Base-by-base conservation (phyloP, 2,113 vertebrate genomes). In the Dendropsophus ebraccatus region DNA sequence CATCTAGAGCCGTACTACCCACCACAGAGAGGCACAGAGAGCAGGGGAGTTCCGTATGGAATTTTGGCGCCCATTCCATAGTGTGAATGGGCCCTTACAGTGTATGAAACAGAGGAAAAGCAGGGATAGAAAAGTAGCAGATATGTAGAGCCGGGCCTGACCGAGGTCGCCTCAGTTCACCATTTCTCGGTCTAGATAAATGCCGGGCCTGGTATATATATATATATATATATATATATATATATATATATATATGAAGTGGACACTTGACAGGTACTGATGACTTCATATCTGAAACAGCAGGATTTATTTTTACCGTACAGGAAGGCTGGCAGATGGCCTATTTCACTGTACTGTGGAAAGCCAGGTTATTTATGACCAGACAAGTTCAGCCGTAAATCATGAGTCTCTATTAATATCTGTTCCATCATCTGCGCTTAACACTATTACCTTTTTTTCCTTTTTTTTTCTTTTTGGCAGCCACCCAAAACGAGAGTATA, bases 291-390 rank as follows among this genome's bases (percentile, higher is more conserved):
- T 77, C 74, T 52, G 73, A 75, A 75, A 2, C 45, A 45, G 69
- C 8, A 16, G 14, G 73, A 76, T 52, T 76, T 76, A 76, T 76
- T 76, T 52, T 28, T 28, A 9, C 47, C 7, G n/a, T 77, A 54
- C 49, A 52, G 47, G 28, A 30, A 11, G 28, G 25, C 19, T 54
- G 74, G 74, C 74, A 54, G 74, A 52, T 32, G 74, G 74, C 74
- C 47, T 54, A 77, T 54, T 77, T 32, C 47, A 52, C 32, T 52
- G 74, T 49, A 75, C n/a, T 49, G 73, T 25, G n/a, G 32, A 75
- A 25, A 50, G 25, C 50, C 1, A 77, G 47, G 74, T 77, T 77
- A 77, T 77, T 77, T 77, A 77, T 54, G 74, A 77, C 74, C 74
- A 32, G 54, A 35, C 74, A 77, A 30, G 74, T 32, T 52, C 25